These are phyloP conservation scores for Athalia rosae DNA, from an alignment of 2,888 invertebrate species.

Conservation along the genomic window DNA sequence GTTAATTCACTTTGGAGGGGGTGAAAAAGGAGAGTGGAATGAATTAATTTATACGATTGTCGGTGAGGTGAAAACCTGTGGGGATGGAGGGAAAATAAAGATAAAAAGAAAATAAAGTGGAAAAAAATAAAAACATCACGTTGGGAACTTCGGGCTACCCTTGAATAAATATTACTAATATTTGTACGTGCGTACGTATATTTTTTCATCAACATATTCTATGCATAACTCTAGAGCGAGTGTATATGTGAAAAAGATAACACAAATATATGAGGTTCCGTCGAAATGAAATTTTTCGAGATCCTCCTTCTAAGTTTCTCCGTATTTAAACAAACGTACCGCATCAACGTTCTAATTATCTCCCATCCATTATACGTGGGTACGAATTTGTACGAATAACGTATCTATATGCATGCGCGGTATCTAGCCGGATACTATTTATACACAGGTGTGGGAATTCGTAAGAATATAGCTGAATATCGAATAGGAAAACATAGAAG, in stretches of 20 bases:
- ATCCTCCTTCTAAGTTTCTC: too few species aligned
- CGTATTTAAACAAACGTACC: background rate
- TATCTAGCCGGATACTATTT: background rate
- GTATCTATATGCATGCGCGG: too few species aligned
- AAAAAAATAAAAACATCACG: background rate
- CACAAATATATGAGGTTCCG: too few species aligned
- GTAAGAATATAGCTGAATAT: background rate
- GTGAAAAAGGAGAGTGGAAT: background rate
- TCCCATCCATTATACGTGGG: background rate
- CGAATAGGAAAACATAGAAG: background rate
- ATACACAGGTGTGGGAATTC: background rate
- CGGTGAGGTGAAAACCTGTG: background rate
- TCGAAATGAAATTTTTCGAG: too few species aligned
- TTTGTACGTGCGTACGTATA: too few species aligned
- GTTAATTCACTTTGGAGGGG: background rate
- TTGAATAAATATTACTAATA: too few species aligned
- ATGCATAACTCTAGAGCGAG: too few species aligned
- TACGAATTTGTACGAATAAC: too few species aligned
- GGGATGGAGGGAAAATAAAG: background rate
- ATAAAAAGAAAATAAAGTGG: background rate
- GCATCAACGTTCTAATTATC: slow-evolving; percentile 18
- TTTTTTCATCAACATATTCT: too few species aligned
- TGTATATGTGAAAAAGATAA: too few species aligned
- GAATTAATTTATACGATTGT: background rate
- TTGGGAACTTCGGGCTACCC: background rate